Evolutionary conservation across 2,113 vertebrate species (phyloP), one percentile per base, ranked within the genome.

Genomic region (Aspidoscelis tigris): DNA sequence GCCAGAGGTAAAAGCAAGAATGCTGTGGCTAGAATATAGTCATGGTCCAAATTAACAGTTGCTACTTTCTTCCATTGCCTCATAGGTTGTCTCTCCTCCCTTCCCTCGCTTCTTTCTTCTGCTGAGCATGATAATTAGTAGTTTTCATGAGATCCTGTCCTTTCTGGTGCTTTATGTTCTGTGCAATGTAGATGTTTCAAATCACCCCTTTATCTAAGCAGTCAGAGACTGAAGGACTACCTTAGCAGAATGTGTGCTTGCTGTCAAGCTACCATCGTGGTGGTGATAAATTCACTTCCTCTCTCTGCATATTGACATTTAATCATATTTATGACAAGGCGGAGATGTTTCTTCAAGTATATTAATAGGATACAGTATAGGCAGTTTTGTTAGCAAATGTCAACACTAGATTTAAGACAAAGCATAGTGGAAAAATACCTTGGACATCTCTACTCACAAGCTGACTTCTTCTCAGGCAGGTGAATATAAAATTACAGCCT

Each of bases 341-440:
- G 22, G 21, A 89, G 83, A 64, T 14, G 3, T 44, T 86, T 89
- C 55, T n/a, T 26, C 41, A 72, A 80, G 9, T 88, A 83, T 85
- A 84, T 84, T 72, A 16, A 66, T n/a, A 43, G 12, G 64, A 83
- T 76, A 81, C 83, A 84, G 77, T 69, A 70, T 33, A 47, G 83
- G 82, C 77, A 82, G 75, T 86, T 70, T 47, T 89, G 12, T 91
- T 92, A 88, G 71, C 3, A 47, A 81, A 69, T 61, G 71, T 84
- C 0, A 1, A 81, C 43, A 87, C 68, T 41, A 24, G 88, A 86
- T 84, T 89, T 39, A 91, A 78, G 22, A 6, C 3, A 24, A 43
- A 33, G 41, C 44, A 47, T 9, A 39, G 43, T 50, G 26, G 26
- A 33, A 50, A 68, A 41, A n/a, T 65, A 12, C n/a, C 50, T 33